Conservation (phyloP, 2,888 invertebrate species). For the Lymantria dispar region DNA sequence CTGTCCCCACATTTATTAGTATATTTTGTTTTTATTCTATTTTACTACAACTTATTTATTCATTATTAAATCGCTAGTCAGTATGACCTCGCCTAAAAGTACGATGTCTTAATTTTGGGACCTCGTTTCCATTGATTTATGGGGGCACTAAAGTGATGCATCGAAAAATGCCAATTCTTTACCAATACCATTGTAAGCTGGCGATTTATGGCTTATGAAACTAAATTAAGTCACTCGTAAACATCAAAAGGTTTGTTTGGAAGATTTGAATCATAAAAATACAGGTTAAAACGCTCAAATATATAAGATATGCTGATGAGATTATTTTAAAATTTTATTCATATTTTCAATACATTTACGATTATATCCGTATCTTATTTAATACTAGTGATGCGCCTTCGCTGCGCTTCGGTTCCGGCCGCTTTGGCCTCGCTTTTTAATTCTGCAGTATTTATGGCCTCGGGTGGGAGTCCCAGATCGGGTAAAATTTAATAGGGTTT, state of each 20-base stretch:
- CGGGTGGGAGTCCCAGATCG: too few species aligned
- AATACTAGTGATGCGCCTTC: too few species aligned
- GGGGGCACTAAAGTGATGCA: conserved; percentile 20
- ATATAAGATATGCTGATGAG: too few species aligned
- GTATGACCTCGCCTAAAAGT: neutral
- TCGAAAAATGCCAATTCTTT: conserved; percentile 22
- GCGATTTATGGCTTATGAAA: conserved; percentile 13
- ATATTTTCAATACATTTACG: too few species aligned
- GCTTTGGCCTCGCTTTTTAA: too few species aligned
- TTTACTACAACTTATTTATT: too few species aligned
- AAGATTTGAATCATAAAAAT: neutral
- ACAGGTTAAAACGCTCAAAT: neutral
- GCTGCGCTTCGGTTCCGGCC: too few species aligned
- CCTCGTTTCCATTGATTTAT: conserved; percentile 43
- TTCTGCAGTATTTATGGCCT: too few species aligned
- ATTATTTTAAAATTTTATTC: too few species aligned
- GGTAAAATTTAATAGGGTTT: too few species aligned
- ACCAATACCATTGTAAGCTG: conserved; percentile 21
- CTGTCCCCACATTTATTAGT: too few species aligned
- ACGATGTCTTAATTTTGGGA: conserved; percentile 37
- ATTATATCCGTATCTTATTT: neutral
- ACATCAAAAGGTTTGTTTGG: conserved; percentile 2
- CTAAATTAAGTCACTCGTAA: conserved; percentile 18
- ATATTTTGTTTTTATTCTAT: too few species aligned
- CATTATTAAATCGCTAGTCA: neutral